phyloP scores from a whole-genome alignment of 2,113 vertebrate species.

The Ciconia maguari region DNA sequence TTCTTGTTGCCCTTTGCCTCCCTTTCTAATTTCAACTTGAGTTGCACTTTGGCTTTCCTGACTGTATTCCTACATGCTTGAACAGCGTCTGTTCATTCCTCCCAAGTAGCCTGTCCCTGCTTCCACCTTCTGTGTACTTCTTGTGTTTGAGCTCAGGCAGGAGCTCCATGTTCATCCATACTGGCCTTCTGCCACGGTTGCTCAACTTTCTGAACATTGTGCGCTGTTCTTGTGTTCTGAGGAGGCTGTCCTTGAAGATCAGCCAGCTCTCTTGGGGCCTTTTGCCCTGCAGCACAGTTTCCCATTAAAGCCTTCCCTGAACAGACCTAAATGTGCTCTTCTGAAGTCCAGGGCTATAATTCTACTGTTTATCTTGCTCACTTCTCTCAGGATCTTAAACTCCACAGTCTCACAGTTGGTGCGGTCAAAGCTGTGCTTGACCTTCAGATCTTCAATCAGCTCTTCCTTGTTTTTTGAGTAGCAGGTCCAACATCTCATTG shows the following conservation, averaged over 20 bases:
- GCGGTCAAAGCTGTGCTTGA: background rate
- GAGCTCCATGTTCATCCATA: constrained; percentile 32
- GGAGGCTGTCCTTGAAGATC: constrained; percentile 54
- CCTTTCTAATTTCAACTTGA: background rate
- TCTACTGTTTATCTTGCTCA: background rate
- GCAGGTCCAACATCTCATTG: background rate
- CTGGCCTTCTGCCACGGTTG: constrained; percentile 40
- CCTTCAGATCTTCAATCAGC: background rate
- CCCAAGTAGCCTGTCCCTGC: background rate
- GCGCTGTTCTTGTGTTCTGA: background rate
- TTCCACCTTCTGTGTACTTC: constrained; percentile 34
- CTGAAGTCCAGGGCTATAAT: background rate
- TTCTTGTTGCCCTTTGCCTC: background rate
- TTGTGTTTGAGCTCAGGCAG: background rate
- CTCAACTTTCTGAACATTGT: constrained; percentile 38
- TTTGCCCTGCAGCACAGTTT: constrained; percentile 47
- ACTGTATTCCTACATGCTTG: background rate
- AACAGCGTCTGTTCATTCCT: background rate
- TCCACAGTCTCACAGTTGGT: background rate
- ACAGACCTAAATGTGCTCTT: constrained; percentile 29
- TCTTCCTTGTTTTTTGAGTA: background rate
- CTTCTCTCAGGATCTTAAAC: background rate
- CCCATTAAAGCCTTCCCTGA: background rate
- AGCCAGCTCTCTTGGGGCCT: constrained; percentile 47
- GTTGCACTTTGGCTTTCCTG: background rate